Evolutionary conservation across 2,888 invertebrate genomes (phyloP).

Genomic region (Monoplex corrugatus): DNA sequence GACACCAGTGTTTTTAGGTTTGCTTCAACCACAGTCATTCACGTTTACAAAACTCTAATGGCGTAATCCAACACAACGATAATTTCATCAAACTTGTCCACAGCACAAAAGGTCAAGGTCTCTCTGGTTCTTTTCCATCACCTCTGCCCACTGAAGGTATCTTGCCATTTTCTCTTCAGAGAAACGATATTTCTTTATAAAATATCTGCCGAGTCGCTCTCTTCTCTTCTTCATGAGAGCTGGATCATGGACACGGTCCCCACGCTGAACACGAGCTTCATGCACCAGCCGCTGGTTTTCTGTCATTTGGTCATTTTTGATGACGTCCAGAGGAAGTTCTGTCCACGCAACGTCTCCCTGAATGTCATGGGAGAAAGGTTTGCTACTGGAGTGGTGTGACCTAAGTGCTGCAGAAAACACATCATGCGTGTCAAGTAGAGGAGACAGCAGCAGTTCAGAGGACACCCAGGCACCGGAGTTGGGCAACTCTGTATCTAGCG

Average conservation of each 20-base stretch:
- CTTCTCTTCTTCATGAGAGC: slow-evolving; percentile 59
- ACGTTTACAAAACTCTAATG: too few relatives aligned
- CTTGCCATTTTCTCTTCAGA: slow-evolving; percentile 10
- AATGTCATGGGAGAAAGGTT: slow-evolving; percentile 59
- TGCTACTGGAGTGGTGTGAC: slow-evolving; percentile 11
- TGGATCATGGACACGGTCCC: slow-evolving; percentile 55
- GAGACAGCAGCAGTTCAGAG: slow-evolving; percentile 36
- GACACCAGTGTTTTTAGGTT: too few relatives aligned
- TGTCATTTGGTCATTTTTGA: slow-evolving; percentile 65
- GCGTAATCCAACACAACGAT: too few relatives aligned
- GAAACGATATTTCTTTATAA: slow-evolving; percentile 59
- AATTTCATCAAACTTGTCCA: not conserved
- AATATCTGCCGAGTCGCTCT: slow-evolving; percentile 55
- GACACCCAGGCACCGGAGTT: slow-evolving; percentile 60
- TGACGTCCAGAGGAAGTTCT: slow-evolving; percentile 61
- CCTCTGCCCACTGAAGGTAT: slow-evolving; percentile 36
- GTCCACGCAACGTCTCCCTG: slow-evolving; percentile 68
- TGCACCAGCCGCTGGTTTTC: slow-evolving; percentile 59
- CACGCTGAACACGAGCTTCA: slow-evolving; percentile 57
- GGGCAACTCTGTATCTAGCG: slow-evolving; percentile 65
- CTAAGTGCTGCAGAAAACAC: slow-evolving; percentile 36
- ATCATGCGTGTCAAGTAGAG: slow-evolving; percentile 25
- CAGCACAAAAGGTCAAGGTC: slow-evolving; percentile 36
- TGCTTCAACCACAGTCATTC: too few relatives aligned
- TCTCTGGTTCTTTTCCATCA: slow-evolving; percentile 43